Conservation (phyloP, 2,113 vertebrate genomes). For the Sprattus sprattus region DNA sequence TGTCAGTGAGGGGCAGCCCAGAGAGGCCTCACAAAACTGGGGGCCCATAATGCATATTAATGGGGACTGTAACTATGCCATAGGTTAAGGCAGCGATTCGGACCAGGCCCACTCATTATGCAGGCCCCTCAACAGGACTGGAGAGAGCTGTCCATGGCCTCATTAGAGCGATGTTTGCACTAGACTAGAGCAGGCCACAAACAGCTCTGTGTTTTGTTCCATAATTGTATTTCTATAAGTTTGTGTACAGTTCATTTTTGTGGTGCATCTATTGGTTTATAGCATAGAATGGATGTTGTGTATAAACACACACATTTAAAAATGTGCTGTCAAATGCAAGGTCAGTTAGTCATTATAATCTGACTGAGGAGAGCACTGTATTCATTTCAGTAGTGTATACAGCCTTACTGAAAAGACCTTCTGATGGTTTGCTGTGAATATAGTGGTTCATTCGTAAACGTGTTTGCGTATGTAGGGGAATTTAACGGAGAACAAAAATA, state of each 20-base stretch:
- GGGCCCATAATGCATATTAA: constrained; percentile 84
- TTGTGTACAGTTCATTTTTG: background rate
- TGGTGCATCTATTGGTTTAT: background rate
- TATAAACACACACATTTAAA: background rate
- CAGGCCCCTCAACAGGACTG: constrained; percentile 80
- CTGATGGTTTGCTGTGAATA: background rate
- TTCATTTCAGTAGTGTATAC: background rate
- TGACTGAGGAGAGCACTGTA: no score
- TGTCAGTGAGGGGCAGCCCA: constrained; percentile 77
- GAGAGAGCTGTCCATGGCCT: constrained; percentile 74
- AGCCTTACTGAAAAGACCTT: background rate
- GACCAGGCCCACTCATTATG: constrained; percentile 82
- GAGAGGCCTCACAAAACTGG: constrained; percentile 71
- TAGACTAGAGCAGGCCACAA: constrained; percentile 46
- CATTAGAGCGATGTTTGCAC: constrained; percentile 96
- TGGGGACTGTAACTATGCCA: constrained; percentile 82
- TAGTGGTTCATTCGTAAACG: background rate
- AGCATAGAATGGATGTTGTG: background rate
- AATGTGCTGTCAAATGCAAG: background rate
- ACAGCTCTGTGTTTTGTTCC: constrained; percentile 18
- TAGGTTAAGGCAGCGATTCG: constrained; percentile 86
- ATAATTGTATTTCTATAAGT: constrained; percentile 16
- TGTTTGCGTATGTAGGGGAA: background rate
- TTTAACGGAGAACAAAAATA: background rate
- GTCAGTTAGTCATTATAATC: background rate